Conservation (phyloP, 2,113 vertebrate genomes). For the Podarcis muralis region DNA sequence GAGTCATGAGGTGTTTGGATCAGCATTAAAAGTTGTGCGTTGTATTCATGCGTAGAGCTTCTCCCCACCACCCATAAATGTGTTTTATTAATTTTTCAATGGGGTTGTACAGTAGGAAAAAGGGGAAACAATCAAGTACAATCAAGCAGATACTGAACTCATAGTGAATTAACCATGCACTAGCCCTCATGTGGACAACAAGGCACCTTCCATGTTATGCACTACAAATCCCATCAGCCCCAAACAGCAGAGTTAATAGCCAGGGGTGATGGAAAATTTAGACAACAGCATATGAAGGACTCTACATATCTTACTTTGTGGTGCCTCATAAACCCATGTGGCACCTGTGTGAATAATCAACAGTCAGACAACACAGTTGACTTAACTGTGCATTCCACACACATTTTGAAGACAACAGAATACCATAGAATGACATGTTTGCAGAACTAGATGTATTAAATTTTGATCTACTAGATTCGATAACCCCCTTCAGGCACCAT, state of each 20-base stretch:
- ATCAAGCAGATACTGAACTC: too few species aligned
- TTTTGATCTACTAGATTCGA: slow-evolving; percentile 33
- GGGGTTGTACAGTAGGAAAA: too few species aligned
- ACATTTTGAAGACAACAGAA: slow-evolving; percentile 16
- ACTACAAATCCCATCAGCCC: not conserved
- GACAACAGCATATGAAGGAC: too few species aligned
- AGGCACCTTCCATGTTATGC: not conserved
- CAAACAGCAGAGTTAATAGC: too few species aligned
- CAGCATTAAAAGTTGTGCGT: not conserved
- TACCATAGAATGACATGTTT: not conserved
- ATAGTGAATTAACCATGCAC: too few species aligned
- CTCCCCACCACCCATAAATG: too few species aligned
- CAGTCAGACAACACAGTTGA: not conserved
- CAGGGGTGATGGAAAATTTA: not conserved
- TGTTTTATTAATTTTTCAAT: too few species aligned
- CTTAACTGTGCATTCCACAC: slow-evolving; percentile 8
- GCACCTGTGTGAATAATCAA: not conserved
- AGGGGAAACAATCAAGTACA: too few species aligned
- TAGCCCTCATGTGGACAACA: too few species aligned
- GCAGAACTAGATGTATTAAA: not conserved
- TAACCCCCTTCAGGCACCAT: too few species aligned
- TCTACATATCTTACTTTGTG: too few species aligned
- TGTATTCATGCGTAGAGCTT: not conserved
- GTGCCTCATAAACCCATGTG: not conserved
- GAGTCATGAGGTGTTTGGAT: not conserved